Conservation (phyloP, 64 coral and sea anemone genomes). For the Cladopsammia gracilis region DNA sequence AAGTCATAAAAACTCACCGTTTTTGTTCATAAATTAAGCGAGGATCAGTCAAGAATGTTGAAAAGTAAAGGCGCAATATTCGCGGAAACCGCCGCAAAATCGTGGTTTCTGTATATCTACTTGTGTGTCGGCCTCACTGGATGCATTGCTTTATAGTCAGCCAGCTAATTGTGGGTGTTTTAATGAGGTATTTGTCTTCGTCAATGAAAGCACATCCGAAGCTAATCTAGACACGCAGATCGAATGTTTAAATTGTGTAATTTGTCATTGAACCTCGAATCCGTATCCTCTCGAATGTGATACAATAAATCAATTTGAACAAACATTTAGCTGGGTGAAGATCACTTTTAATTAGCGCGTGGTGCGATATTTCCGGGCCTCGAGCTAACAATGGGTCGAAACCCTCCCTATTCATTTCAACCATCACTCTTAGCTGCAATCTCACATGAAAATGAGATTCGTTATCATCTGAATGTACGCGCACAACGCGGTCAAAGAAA, state of each 20-base stretch:
- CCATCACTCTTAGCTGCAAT: neutral
- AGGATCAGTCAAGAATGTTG: neutral
- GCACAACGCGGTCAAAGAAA: neutral
- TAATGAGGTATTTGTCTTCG: conserved; percentile 53
- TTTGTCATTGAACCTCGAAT: conserved; percentile 37
- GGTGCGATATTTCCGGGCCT: conserved; percentile 40
- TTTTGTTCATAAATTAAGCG: neutral
- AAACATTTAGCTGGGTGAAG: conserved; percentile 43
- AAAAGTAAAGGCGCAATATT: neutral
- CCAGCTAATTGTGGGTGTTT: conserved; percentile 49
- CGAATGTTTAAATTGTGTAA: conserved; percentile 56
- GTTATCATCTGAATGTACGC: neutral
- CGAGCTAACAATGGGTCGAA: conserved; percentile 17
- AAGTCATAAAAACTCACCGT: neutral
- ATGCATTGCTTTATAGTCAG: conserved; percentile 35
- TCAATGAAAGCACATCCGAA: conserved; percentile 54
- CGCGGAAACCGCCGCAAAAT: neutral
- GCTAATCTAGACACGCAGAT: conserved; percentile 60
- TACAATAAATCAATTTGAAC: conserved; percentile 30
- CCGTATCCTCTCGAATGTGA: conserved; percentile 47
- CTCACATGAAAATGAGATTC: neutral
- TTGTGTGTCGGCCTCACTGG: neutral
- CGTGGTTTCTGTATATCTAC: neutral
- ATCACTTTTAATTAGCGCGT: conserved; percentile 54
- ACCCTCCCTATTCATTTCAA: conserved; percentile 26